phyloP scores from a whole-genome alignment of 2,113 vertebrate genomes.

The Dasyprocta punctata region DNA sequence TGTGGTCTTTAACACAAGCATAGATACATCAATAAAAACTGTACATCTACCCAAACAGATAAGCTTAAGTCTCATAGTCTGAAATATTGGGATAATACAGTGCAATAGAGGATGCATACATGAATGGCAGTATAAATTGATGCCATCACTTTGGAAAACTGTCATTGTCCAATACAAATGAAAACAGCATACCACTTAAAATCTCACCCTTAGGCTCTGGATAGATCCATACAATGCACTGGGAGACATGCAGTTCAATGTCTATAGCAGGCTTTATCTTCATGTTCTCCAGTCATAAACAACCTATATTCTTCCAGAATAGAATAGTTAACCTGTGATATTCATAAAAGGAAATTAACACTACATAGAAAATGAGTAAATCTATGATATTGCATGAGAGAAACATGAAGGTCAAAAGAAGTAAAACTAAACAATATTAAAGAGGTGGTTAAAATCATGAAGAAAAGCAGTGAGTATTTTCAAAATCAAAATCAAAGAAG shows the following conservation, averaged over 20 bases:
- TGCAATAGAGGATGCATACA: neutral
- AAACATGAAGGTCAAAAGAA: neutral
- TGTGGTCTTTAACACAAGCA: neutral
- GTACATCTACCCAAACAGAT: neutral
- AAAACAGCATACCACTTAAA: neutral
- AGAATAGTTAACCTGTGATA: neutral
- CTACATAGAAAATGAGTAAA: neutral
- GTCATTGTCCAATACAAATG: neutral
- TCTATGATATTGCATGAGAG: neutral
- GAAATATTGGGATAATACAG: neutral
- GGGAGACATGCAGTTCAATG: neutral
- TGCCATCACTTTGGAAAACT: neutral
- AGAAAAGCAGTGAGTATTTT: neutral
- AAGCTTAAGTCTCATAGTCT: neutral
- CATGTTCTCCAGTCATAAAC: neutral
- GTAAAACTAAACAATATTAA: neutral
- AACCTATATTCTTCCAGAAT: neutral
- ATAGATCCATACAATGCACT: neutral
- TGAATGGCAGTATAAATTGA: neutral
- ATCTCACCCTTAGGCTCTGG: neutral
- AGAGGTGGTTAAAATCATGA: neutral
- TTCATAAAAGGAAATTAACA: neutral
- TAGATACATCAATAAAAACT: neutral
- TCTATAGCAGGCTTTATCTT: neutral
- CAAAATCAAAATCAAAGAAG: neutral